phyloP scores from a whole-genome alignment of 2,113 vertebrate species.

The Tiliqua scincoides region DNA sequence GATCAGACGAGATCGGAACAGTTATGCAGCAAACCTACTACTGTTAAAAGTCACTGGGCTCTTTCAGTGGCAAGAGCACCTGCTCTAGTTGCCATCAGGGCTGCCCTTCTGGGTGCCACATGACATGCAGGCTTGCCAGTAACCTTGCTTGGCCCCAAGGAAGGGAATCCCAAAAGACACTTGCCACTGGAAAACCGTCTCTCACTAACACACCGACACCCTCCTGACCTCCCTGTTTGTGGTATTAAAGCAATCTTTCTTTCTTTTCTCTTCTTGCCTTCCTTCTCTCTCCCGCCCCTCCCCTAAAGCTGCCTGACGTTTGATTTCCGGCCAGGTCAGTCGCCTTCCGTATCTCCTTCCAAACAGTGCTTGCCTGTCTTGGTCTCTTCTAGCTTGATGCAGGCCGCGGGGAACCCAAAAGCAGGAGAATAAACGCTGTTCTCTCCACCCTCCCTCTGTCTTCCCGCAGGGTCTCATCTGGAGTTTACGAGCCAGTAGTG shows the following conservation, averaged over 20 bases:
- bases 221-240: not conserved
- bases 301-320: constrained; percentile 6
- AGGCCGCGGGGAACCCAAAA: not conserved
- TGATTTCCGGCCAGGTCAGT: constrained; percentile 30
- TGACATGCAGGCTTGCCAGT: too few relatives aligned
- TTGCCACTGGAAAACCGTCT: too few relatives aligned
- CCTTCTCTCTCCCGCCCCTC: not conserved
- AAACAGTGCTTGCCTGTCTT: not conserved
- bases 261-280: not conserved
- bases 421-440: not conserved
- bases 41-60: too few relatives aligned
- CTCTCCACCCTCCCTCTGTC: not conserved
- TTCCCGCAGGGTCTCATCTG: constrained; percentile 86
- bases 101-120: too few relatives aligned
- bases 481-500: constrained; percentile 93
- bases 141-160: too few relatives aligned
- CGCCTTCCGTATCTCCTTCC: constrained; percentile 14
- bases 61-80: too few relatives aligned
- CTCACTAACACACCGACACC: not conserved
- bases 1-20: too few relatives aligned
- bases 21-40: too few relatives aligned
- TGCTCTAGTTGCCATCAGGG: too few relatives aligned
- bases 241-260: not conserved
- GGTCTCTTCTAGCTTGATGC: not conserved
- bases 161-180: too few relatives aligned